Base-by-base conservation (phyloP, 92 coral and sea anemone species). In the Phenganax subtilis region DNA sequence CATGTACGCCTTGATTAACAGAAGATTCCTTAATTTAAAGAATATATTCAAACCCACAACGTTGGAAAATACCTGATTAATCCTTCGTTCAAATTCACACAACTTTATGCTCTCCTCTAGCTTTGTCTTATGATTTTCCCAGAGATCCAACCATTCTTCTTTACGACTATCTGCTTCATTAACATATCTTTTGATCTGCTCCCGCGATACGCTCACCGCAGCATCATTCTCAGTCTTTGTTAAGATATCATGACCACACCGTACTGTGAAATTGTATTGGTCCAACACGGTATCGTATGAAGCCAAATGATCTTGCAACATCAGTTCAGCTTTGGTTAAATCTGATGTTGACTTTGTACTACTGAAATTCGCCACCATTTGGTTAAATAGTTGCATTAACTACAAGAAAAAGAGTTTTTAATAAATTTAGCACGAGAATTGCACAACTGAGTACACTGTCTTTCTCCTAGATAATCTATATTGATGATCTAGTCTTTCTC, bases 231-330 rank as follows among this genome's bases (percentile, higher is more conserved):
- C 88, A 28, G 92, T 92, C 64, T 91, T 91, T 44, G 86, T 86
- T 44, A 96, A 84, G 55, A 92, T 93, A 81, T 96, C 99, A 57
- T 91, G 94, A 9, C 97, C 96, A 75, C 89, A 90, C 71, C 86
- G 86, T 27, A 91, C 88, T 53, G 93, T 90, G 77, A 87, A 92
- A 85, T 84, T 83, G 85, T 90, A 88, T 20, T 92, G 90, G 30
- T 96, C 99, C 16, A 87, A 53, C 16, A 89, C 91, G 29, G 93
- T 87, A 71, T 92, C 92, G 90, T 90, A 96, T 81, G 92, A 89
- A 54, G 96, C 97, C 51, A 96, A 89, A 80, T 96, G 99, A 82
- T 96, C 99, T 75, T 96, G 99, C 11, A 96, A 91, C 88, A 96
- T 91, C 56, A 96, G 92, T 76, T 96, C 96, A 28, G 99, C 93